Conservation (phyloP, 2,113 vertebrate genomes). For the Seriola aureovittata region DNA sequence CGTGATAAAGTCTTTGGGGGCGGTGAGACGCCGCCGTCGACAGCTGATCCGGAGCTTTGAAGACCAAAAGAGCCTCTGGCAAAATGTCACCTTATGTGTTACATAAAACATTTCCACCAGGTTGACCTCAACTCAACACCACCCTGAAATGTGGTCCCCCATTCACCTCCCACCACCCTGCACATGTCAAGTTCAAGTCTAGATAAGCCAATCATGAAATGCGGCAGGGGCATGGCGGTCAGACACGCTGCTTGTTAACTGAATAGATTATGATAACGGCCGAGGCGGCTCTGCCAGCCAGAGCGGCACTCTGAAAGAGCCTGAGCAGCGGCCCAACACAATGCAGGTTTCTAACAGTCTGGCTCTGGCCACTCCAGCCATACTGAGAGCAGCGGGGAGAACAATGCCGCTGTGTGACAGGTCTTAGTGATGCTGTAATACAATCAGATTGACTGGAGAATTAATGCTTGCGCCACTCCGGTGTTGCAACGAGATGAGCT, state of each 20-base stretch:
- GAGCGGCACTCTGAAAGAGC: slow-evolving; percentile 34
- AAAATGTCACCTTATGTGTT: not conserved
- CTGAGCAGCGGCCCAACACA: slow-evolving; percentile 48
- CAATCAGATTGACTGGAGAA: slow-evolving; percentile 68
- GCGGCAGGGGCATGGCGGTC: not conserved
- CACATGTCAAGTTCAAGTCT: slow-evolving; percentile 22
- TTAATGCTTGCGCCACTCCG: slow-evolving; percentile 35
- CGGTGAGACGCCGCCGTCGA: too few relatives aligned
- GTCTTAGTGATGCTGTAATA: slow-evolving; percentile 65
- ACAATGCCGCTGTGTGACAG: slow-evolving; percentile 66
- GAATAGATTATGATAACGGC: slow-evolving; percentile 57
- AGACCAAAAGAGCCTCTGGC: too few relatives aligned
- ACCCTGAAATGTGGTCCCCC: not conserved
- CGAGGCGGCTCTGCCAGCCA: not conserved
- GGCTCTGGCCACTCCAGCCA: slow-evolving; percentile 11
- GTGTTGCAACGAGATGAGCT: slow-evolving; percentile 48
- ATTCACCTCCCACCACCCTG: not conserved
- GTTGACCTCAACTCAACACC: not conserved
- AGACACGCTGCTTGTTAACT: slow-evolving; percentile 20
- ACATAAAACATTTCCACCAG: not conserved
- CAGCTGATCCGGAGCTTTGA: too few relatives aligned
- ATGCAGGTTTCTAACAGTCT: slow-evolving; percentile 27
- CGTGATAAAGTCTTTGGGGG: not conserved
- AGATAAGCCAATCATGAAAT: slow-evolving; percentile 50
- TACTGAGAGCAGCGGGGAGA: slow-evolving; percentile 35